These are phyloP conservation scores for Mesorhabditis belari DNA, from an alignment of 2,888 invertebrate species.

Conservation along the genomic window DNA sequence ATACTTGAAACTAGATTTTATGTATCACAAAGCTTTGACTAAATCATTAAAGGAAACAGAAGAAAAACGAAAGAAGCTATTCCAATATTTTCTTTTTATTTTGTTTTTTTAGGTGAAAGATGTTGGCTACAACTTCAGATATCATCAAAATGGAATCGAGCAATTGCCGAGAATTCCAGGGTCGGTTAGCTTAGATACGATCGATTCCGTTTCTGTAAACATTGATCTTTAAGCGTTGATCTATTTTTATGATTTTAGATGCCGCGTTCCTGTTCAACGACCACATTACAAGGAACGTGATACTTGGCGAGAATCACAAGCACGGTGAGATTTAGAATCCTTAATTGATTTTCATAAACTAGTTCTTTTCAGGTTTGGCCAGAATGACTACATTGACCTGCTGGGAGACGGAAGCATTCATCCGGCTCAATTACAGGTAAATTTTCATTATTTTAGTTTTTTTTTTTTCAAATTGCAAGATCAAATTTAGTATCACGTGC, in stretches of 20 bases:
- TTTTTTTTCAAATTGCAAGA: background rate
- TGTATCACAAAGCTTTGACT: no score
- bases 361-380: slow-evolving; percentile 30
- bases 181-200: no score
- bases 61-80: no score
- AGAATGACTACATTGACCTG: slow-evolving; percentile 63
- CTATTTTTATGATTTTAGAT: slow-evolving; percentile 1
- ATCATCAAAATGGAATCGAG: slow-evolving; percentile 47
- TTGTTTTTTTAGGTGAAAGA: slow-evolving; percentile 10
- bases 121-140: slow-evolving; percentile 46
- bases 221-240: background rate
- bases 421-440: slow-evolving; percentile 67
- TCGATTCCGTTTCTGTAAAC: no score
- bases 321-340: slow-evolving; percentile 17
- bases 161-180: slow-evolving; percentile 46
- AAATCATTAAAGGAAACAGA: no score
- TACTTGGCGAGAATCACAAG: slow-evolving; percentile 28
- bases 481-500: slow-evolving; percentile 68
- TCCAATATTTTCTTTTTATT: no score
- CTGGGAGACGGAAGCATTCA: slow-evolving; percentile 76
- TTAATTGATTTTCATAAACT: background rate
- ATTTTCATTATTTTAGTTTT: background rate
- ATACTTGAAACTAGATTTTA: no score
- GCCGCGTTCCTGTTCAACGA: slow-evolving; percentile 29
- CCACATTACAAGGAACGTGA: slow-evolving; percentile 38